Evolutionary conservation across 2,797 vertebrate species (phyloP).

Genomic region (Pristis pectinata): DNA sequence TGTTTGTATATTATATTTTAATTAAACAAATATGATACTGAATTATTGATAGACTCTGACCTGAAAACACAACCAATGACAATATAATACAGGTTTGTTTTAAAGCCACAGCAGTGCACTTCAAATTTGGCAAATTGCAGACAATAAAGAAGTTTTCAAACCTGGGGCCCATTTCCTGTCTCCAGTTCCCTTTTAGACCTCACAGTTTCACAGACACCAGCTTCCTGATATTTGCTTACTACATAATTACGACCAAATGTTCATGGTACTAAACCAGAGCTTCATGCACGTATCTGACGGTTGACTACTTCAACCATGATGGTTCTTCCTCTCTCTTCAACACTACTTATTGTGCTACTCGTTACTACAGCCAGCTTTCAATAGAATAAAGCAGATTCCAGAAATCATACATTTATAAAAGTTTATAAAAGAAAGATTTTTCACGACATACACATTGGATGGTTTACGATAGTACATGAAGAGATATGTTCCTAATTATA

Average conservation of each 20-base stretch:
- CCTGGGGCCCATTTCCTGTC: background rate
- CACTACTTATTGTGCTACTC: background rate
- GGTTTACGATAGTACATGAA: background rate
- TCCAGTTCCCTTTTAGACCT: conserved; percentile 26
- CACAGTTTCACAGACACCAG: conserved; percentile 14
- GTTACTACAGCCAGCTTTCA: background rate
- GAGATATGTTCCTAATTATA: background rate
- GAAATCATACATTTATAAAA: background rate
- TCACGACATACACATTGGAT: too few species aligned
- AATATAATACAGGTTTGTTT: background rate
- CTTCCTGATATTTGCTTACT: conserved; percentile 1
- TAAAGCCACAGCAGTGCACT: background rate
- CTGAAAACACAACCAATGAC: background rate
- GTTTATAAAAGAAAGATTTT: background rate
- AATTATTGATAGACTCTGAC: background rate
- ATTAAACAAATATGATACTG: background rate
- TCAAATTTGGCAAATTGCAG: background rate
- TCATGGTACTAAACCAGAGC: background rate
- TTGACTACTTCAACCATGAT: background rate
- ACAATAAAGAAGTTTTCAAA: background rate
- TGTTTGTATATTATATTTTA: background rate
- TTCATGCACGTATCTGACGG: background rate
- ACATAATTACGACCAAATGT: conserved; percentile 1
- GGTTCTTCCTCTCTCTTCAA: too few species aligned
- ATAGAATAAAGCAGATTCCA: background rate